These are phyloP conservation scores for Hippotragus niger DNA, from an alignment of 2,113 vertebrate species.

Conservation along the genomic window DNA sequence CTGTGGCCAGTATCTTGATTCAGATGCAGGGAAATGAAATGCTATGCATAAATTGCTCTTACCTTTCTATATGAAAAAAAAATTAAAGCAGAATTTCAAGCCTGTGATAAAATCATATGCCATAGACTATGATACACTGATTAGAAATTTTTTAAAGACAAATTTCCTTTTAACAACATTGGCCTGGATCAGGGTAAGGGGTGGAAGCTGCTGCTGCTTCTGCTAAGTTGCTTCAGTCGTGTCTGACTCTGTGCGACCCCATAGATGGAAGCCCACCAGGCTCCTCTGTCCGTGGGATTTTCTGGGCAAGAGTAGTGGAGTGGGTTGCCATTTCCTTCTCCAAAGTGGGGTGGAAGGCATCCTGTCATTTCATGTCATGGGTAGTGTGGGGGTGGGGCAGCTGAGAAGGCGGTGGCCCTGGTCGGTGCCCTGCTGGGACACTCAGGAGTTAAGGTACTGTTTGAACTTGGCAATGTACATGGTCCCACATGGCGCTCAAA, in stretches of 20 bases:
- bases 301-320: background rate
- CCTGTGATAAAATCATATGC: background rate
- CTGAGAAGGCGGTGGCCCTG: rapidly evolving
- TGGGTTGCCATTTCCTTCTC: background rate
- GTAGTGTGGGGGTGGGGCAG: background rate
- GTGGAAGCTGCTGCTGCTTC: background rate
- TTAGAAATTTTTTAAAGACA: background rate
- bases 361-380: background rate
- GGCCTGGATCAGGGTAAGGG: background rate
- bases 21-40: background rate
- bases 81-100: background rate
- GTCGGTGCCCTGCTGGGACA: rapidly evolving
- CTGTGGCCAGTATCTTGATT: background rate
- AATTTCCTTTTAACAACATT: background rate
- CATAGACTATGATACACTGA: background rate
- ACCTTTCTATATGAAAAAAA: background rate
- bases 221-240: background rate
- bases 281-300: background rate
- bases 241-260: rapidly evolving
- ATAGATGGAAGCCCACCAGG: background rate
- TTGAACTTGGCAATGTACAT: background rate
- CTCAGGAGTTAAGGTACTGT: background rate
- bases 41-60: background rate
- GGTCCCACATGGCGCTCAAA: background rate
- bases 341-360: rapidly evolving